phyloP scores from a whole-genome alignment of 1,140 invertebrate species.

The Cydia splendana region DNA sequence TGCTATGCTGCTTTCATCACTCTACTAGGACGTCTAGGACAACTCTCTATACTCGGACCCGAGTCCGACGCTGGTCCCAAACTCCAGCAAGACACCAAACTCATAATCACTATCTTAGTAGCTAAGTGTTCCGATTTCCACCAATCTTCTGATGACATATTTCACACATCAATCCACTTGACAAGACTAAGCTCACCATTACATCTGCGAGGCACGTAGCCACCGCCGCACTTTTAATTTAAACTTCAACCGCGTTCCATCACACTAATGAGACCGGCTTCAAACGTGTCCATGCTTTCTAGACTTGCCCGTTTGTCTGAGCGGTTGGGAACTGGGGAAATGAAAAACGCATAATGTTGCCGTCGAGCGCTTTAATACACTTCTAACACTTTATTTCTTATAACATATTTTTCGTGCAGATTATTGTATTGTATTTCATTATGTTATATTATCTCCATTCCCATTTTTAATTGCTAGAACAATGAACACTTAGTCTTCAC shows the following conservation, averaged over 20 bases:
- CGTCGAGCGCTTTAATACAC: constrained; percentile 35
- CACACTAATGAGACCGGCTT: constrained; percentile 51
- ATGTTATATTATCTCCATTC: too few species aligned
- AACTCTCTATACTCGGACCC: neutral
- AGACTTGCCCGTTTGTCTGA: neutral
- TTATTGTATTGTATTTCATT: too few species aligned
- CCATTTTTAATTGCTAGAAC: too few species aligned
- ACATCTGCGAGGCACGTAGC: constrained; percentile 26
- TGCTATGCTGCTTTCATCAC: too few species aligned
- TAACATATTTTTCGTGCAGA: neutral
- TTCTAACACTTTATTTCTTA: constrained; percentile 23
- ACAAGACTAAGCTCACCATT: constrained; percentile 13
- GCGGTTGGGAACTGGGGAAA: constrained; percentile 1
- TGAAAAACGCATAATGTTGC: neutral
- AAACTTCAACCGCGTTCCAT: constrained; percentile 37
- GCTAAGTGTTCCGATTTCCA: neutral
- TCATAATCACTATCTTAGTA: neutral
- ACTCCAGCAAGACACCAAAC: neutral
- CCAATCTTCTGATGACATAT: neutral
- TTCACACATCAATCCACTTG: constrained; percentile 30
- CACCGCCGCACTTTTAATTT: constrained; percentile 18
- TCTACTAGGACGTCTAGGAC: too few species aligned
- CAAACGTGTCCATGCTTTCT: constrained; percentile 33
- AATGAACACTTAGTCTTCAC: too few species aligned
- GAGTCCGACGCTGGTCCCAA: neutral